Percentiles rank a stretch among this genome's conserved stretches.
phyloP scores from a whole-genome alignment of 2,888 invertebrate species.

The Acanthosepion pharaonis region DNA sequence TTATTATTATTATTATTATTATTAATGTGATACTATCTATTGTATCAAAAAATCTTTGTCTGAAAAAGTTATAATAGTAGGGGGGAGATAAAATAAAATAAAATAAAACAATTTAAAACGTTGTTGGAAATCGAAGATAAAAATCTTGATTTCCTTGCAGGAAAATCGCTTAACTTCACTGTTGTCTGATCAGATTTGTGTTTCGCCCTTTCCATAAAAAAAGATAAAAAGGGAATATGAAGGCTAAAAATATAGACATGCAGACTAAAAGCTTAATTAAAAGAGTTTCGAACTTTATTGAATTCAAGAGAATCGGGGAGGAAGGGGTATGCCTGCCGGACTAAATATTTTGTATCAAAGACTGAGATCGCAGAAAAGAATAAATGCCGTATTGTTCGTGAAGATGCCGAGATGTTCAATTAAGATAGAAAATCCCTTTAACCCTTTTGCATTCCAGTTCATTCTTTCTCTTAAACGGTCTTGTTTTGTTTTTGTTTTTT shows the following conservation, averaged over 20 bases:
- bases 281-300: neutral
- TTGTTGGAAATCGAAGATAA: neutral
- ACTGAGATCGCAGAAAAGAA: neutral
- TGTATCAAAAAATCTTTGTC: too few relatives aligned
- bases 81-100: too few relatives aligned
- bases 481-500: neutral
- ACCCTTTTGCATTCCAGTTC: neutral
- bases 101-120: neutral
- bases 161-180: constrained; percentile 20
- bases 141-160: neutral
- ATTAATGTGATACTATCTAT: too few relatives aligned
- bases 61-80: too few relatives aligned
- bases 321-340: fast-evolving
- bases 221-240: neutral
- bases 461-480: neutral
- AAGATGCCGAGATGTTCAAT: neutral
- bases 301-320: neutral
- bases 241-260: neutral
- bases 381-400: neutral
- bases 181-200: neutral
- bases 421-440: neutral
- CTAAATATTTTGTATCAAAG: neutral
- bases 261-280: neutral
- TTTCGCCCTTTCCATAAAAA: neutral
- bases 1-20: too few relatives aligned